A percentile compares a stretch with the other conserved stretches of the same genome.
phyloP scores from a whole-genome alignment of 2,888 invertebrate genomes.

The Eledone cirrhosa region DNA sequence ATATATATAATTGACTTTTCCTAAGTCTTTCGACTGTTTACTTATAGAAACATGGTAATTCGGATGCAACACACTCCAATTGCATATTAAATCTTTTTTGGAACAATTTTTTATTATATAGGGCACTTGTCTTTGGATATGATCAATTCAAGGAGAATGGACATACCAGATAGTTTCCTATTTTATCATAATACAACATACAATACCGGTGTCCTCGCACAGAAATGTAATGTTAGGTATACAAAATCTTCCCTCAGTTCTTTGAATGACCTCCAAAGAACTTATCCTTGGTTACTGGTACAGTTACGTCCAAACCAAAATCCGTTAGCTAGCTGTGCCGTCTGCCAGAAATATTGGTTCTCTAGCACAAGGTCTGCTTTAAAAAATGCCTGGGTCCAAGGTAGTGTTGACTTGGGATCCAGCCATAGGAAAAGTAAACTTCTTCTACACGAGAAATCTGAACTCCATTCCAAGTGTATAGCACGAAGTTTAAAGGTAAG shows the following conservation, averaged over 20 bases:
- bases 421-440: slow-evolving; percentile 23
- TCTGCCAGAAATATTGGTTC: slow-evolving; percentile 26
- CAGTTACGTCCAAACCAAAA: slow-evolving; percentile 19
- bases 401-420: slow-evolving; percentile 17
- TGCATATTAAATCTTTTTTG: too few relatives aligned
- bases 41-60: too few relatives aligned
- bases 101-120: too few relatives aligned
- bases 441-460: slow-evolving; percentile 25
- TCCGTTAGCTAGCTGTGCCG: slow-evolving; percentile 17
- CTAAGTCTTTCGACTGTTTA: too few relatives aligned
- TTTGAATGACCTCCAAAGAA: slow-evolving; percentile 4
- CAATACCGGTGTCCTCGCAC: too few relatives aligned
- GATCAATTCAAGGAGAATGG: too few relatives aligned
- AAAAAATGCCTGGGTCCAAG: slow-evolving; percentile 21
- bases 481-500: slow-evolving; percentile 25
- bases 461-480: slow-evolving; percentile 24
- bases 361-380: slow-evolving; percentile 11
- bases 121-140: too few relatives aligned
- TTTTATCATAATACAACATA: too few relatives aligned
- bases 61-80: too few relatives aligned
- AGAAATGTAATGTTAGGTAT: not conserved
- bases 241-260: slow-evolving; percentile 10
- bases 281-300: slow-evolving; percentile 13
- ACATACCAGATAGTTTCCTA: too few relatives aligned
- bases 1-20: too few relatives aligned